phyloP scores from a whole-genome alignment of 2,888 invertebrate species.

The Corbicula japonica region DNA sequence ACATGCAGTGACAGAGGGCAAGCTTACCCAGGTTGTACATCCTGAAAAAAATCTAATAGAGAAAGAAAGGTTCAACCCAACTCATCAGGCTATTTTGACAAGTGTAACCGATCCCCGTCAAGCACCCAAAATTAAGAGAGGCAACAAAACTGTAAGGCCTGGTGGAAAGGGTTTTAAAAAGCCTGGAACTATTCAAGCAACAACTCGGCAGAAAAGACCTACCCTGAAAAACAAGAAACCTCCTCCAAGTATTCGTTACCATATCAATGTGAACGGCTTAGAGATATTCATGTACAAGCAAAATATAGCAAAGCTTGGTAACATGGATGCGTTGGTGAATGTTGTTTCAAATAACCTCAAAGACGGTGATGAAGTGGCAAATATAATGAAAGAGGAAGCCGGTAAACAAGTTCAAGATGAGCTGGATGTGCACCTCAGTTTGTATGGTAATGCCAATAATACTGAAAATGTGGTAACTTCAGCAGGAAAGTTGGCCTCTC shows the following conservation, averaged over 20 bases:
- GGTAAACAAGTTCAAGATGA: slow-evolving; percentile 57
- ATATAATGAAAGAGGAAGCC: slow-evolving; percentile 38
- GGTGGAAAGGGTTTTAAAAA: slow-evolving; percentile 28
- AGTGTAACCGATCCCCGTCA: slow-evolving; percentile 50
- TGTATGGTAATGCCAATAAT: slow-evolving; percentile 44
- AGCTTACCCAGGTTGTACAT: slow-evolving; percentile 53
- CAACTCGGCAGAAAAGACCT: slow-evolving; percentile 33
- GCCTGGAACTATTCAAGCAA: slow-evolving; percentile 12
- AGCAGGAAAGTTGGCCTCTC: slow-evolving; percentile 52
- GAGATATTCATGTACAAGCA: slow-evolving; percentile 65
- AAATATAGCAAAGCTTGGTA: slow-evolving; percentile 46
- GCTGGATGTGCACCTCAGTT: slow-evolving; percentile 45
- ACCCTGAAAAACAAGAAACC: slow-evolving; percentile 21
- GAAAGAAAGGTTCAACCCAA: slow-evolving; percentile 38
- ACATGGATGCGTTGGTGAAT: slow-evolving; percentile 60
- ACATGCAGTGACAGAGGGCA: too few species aligned
- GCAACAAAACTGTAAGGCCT: slow-evolving; percentile 31
- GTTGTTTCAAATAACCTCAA: slow-evolving; percentile 41
- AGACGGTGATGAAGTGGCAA: slow-evolving; percentile 47
- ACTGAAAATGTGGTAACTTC: slow-evolving; percentile 58
- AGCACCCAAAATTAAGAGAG: slow-evolving; percentile 23
- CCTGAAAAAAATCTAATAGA: slow-evolving; percentile 56
- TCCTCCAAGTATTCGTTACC: slow-evolving; percentile 42
- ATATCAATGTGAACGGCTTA: slow-evolving; percentile 61
- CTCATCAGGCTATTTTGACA: slow-evolving; percentile 34